Evolutionary conservation across 1,140 invertebrate genomes (phyloP), one percentile per base, ranked within the genome.

Genomic region (Medauroidea extradentata): DNA sequence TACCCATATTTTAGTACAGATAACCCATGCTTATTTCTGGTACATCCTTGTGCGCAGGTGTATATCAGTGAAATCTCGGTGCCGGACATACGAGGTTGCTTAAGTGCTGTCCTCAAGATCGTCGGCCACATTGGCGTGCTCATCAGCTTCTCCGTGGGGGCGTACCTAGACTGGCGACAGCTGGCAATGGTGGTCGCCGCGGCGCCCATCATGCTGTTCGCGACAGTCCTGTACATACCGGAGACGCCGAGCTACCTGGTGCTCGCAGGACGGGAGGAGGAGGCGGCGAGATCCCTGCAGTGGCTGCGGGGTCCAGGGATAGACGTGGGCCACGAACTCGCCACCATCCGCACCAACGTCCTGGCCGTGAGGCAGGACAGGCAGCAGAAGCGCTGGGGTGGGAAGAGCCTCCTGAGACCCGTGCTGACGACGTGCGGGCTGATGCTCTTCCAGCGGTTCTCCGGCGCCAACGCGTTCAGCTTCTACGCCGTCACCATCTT

Each of bases 61-160:
- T 96, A 95, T 75, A 86, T 95, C 61, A 92, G 89, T 55, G 93
- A 96, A 79, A 93, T 93, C 65, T 88, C 92, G 13, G 85, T 91
- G 34, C 88, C 91, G 14, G 85, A 89, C 51, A 88, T 93, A 56
- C 76, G 93, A 65, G 93, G 93, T 1, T 86, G 89, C 61, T 78
- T 95, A 19, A 92, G 90, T 63, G 89, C 91, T 8, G 84, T 92
- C 60, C 77, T 91, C 42, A 94, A 95, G 76, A 84, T 94, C 39
- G 82, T 87, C 56, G 86, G 88, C n/a, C 90, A 92, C 67, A 80
- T 92, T 27, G 93, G 93, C 13, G 86, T 94, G 43, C 76, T 94
- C 3, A 80, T 90, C 25, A 87, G 88, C 3, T 94, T 91, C 75
- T 83, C 86, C 8, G 78, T 91, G 1, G 93, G 93, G 44, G 85